A percentile compares a stretch with the other conserved stretches of the same genome.
phyloP scores from a whole-genome alignment of 2,113 vertebrate species.

The Anguilla rostrata region DNA sequence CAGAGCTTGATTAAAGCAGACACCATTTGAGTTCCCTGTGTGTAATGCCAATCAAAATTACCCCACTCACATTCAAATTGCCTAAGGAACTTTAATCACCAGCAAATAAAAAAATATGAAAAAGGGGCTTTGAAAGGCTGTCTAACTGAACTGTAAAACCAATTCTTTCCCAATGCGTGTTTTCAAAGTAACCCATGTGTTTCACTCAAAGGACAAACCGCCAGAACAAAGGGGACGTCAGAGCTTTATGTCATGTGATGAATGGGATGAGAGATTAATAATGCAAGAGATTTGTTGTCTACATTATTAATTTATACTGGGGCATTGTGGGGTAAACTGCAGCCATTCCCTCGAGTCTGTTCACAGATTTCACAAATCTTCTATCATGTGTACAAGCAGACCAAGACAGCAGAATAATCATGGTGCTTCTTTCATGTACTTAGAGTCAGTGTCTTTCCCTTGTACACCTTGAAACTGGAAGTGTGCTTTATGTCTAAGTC shows the following conservation, averaged over 20 bases:
- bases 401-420: too few species aligned
- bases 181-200: neutral
- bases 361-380: neutral
- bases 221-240: neutral
- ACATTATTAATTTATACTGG: conserved; percentile 1
- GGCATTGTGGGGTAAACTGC: neutral
- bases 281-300: neutral
- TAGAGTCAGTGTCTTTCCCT: neutral
- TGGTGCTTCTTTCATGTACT: too few species aligned
- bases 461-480: too few species aligned
- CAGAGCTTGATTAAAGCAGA: neutral
- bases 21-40: neutral
- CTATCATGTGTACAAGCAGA: neutral
- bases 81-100: neutral
- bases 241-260: neutral
- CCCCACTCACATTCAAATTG: neutral
- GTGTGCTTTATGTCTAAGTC: too few species aligned
- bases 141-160: neutral
- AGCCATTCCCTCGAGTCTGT: neutral
- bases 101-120: neutral
- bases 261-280: neutral
- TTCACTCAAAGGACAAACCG: neutral
- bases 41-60: neutral
- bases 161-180: neutral
- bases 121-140: neutral